Evolutionary conservation across 1,140 invertebrate species (phyloP).

Genomic region (Samia ricini): DNA sequence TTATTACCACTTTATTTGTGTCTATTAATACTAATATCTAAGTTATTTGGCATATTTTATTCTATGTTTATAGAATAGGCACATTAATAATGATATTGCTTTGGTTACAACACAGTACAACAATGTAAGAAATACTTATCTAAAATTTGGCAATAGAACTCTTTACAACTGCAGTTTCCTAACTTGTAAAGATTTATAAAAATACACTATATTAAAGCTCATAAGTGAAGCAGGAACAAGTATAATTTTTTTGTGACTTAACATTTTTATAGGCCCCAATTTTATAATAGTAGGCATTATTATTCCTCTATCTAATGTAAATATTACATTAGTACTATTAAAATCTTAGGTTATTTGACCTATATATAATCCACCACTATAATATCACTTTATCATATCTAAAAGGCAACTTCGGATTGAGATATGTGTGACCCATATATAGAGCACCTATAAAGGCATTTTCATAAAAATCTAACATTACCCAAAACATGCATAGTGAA

Average conservation of each 20-base stretch:
- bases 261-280: conserved; percentile 43
- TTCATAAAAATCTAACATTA: conserved; percentile 52
- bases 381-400: conserved; percentile 72
- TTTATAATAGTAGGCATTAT: conserved; percentile 39
- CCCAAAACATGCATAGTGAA: conserved; percentile 64
- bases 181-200: conserved; percentile 59
- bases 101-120: conserved; percentile 72
- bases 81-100: conserved; percentile 74
- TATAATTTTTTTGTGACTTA: conserved; percentile 49
- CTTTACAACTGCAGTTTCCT: conserved; percentile 49
- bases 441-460: conserved; percentile 70
- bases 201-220: conserved; percentile 71
- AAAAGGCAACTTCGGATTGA: conserved; percentile 77
- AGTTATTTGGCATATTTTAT: conserved; percentile 62
- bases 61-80: conserved; percentile 61
- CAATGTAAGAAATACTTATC: conserved; percentile 68
- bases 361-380: conserved; percentile 45
- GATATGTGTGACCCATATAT: conserved; percentile 68
- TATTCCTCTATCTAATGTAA: conserved; percentile 60
- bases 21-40: conserved; percentile 54
- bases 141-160: conserved; percentile 69
- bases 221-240: conserved; percentile 63
- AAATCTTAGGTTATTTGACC: conserved; percentile 63
- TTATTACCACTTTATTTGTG: conserved; percentile 13
- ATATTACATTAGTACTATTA: conserved; percentile 58